Evolutionary conservation across 2,888 invertebrate species (phyloP).

Genomic region (Cataglyphis rosenhaueri): DNA sequence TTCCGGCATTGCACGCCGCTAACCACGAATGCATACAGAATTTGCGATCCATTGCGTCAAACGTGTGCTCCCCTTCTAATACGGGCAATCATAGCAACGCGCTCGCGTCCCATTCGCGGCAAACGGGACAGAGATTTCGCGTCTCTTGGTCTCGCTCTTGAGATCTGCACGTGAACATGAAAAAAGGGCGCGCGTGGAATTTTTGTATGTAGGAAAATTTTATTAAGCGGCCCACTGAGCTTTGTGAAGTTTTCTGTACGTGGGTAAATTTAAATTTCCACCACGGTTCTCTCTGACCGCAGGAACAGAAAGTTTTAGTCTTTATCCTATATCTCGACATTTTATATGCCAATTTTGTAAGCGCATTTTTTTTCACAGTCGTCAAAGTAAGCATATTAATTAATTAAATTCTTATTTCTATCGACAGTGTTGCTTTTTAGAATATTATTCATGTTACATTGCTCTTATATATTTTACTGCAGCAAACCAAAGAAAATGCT

Average conservation of each 20-base stretch:
- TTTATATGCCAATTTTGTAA: conserved; percentile 11
- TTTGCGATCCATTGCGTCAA: conserved; percentile 50
- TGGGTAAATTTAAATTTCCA: conserved; percentile 43
- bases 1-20: conserved; percentile 32
- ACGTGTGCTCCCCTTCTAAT: conserved; percentile 35
- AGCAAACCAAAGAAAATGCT: background rate
- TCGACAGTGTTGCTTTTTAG: background rate
- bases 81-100: conserved; percentile 32
- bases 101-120: conserved; percentile 51
- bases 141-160: conserved; percentile 9
- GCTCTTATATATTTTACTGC: background rate
- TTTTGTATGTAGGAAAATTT: conserved; percentile 31
- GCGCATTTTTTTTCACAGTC: background rate
- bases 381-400: background rate
- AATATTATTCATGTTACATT: background rate
- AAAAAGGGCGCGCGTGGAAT: background rate
- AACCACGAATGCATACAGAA: conserved; percentile 47
- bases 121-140: conserved; percentile 21
- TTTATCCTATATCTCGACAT: conserved; percentile 17
- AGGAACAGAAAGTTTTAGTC: background rate
- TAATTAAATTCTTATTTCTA: background rate
- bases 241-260: conserved; percentile 23
- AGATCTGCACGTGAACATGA: background rate
- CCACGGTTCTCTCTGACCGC: background rate
- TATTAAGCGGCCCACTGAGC: conserved; percentile 38